Base-by-base conservation (phyloP, 1,140 invertebrate genomes). In the Drosophila athabasca region DNA sequence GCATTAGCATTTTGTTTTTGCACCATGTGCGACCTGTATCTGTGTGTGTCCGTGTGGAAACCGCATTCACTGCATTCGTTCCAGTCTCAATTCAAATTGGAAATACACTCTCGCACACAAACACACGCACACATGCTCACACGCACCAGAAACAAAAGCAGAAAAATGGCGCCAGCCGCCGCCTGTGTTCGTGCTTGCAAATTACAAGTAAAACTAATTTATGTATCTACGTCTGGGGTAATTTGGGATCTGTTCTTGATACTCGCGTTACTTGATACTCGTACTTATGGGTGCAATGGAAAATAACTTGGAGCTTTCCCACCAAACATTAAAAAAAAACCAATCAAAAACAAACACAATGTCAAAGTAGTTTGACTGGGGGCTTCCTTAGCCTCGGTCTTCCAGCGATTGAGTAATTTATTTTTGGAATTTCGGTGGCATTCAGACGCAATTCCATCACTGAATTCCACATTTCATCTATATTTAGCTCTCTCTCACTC, bases 181-280 rank as follows among this genome's bases (percentile, higher is more conserved):
- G 62, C n/a, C 17, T 45, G 41, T 61, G 66, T 85, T 84, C 81
- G 82, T 84, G 81, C 62, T 13, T 81, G 73, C 73, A 83, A 83
- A 83, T 84, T 79, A 76, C 72, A 64, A 70, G 48, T 64, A 66
- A 49, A 60, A 66, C 55, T 76, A 76, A 76, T 76, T 76, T 76
- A 76, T 76, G 71, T 76, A 75, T 75, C 55, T 77, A 54, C 45
- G 53, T 55, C 61, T 72, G 59, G 35, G 11, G 58, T 76, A 72
- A 80, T 69, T 68, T 78, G 46, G 51, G 58, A 54, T 82, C 50
- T 82, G 62, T 83, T 74, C 70, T 69, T 69, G 49, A 67, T 61
- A 24, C 24, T 66, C 52, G 29, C 35, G 35, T 13, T 39, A 39
- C 19, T 22, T 11, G 19, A 19, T 48, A 52, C 50, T 29, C 29